These are phyloP conservation scores for Chaetops frenatus DNA, from an alignment of 2,113 vertebrate genomes.

Conservation along the genomic window DNA sequence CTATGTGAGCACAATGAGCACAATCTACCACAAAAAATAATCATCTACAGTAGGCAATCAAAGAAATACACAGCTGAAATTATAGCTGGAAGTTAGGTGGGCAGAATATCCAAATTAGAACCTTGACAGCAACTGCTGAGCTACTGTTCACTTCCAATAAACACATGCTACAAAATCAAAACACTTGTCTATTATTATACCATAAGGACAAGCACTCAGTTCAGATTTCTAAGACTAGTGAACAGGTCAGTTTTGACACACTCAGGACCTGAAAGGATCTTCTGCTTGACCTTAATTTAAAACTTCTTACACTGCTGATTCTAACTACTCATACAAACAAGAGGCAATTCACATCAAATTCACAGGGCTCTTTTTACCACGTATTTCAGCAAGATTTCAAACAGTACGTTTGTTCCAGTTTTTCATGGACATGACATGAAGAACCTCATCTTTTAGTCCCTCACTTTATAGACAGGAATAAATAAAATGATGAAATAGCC, in stretches of 20 bases:
- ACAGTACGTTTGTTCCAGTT: background rate
- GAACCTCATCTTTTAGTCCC: background rate
- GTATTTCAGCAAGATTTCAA: background rate
- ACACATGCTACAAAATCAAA: background rate
- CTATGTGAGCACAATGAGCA: background rate
- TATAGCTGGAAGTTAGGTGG: background rate
- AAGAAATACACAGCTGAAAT: background rate
- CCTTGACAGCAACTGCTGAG: background rate
- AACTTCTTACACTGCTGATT: background rate
- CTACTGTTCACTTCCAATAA: background rate
- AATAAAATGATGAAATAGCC: background rate
- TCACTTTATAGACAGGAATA: background rate
- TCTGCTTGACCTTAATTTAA: background rate
- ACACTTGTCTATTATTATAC: background rate
- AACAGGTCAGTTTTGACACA: background rate
- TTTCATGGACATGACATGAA: background rate
- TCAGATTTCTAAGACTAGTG: background rate
- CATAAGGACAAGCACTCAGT: background rate
- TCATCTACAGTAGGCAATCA: background rate
- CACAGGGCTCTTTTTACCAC: background rate
- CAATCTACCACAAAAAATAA: no score
- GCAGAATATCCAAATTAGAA: background rate
- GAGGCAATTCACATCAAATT: background rate
- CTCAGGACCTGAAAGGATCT: background rate
- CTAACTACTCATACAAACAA: background rate